Percentiles rank a stretch among this genome's conserved stretches.
These are phyloP conservation scores for Dinoponera quadriceps DNA, from an alignment of 1,140 invertebrate genomes.

Conservation along the genomic window DNA sequence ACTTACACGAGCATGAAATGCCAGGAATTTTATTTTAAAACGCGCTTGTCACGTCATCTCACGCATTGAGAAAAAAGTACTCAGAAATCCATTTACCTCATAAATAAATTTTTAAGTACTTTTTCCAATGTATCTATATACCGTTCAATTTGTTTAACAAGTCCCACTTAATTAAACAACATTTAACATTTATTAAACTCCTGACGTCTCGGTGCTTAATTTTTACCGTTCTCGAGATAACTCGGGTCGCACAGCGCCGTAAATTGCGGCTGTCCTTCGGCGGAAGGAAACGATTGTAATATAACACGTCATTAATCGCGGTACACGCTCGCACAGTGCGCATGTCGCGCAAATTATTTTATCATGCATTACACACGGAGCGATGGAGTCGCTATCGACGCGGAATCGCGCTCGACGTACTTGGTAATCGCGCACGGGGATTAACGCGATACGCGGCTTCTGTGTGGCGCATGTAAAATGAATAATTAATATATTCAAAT, in stretches of 20 bases:
- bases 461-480: constrained; percentile 57
- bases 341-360: constrained; percentile 25
- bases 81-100: too few relatives aligned
- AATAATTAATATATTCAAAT: constrained; percentile 75
- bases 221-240: background rate
- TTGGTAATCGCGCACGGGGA: constrained; percentile 50
- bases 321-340: background rate
- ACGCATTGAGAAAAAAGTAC: too few relatives aligned
- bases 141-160: too few relatives aligned
- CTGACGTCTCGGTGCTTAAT: too few relatives aligned
- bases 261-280: background rate
- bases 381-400: constrained; percentile 50
- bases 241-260: background rate
- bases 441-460: constrained; percentile 6
- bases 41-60: background rate
- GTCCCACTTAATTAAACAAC: too few relatives aligned
- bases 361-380: background rate
- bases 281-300: background rate
- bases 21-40: background rate
- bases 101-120: too few relatives aligned
- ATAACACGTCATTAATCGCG: constrained; percentile 33
- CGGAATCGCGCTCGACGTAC: constrained; percentile 54
- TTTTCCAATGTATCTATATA: too few relatives aligned
- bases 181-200: too few relatives aligned
- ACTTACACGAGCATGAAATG: too few relatives aligned